Conservation (phyloP, 1,140 invertebrate genomes). For the Ceratosolen fusciceps region DNA sequence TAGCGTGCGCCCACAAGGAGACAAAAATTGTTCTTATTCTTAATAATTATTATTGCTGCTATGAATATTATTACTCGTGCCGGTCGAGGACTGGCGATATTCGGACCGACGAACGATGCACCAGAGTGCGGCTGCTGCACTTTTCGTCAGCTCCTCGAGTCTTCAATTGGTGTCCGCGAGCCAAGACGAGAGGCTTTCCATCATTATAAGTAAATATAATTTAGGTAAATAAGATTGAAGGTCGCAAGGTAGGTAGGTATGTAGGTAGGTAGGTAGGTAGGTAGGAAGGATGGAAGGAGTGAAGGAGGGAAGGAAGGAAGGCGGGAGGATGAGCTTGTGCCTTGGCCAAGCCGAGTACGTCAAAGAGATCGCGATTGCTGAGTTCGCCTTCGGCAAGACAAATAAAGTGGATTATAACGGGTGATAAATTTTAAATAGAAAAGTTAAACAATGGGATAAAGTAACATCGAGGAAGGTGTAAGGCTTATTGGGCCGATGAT, state of each 20-base stretch:
- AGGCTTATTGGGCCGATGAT: constrained; percentile 27
- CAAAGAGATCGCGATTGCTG: background rate
- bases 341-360: constrained; percentile 27
- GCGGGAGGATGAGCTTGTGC: constrained; percentile 15
- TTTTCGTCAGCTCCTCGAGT: background rate
- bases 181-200: constrained; percentile 10
- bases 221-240: background rate
- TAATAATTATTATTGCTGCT: too few relatives aligned
- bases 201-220: constrained; percentile 23
- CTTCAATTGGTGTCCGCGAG: background rate
- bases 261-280: too few relatives aligned
- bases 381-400: background rate
- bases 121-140: background rate
- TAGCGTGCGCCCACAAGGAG: too few relatives aligned
- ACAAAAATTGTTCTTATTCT: too few relatives aligned
- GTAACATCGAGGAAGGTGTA: background rate
- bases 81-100: too few relatives aligned
- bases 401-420: background rate
- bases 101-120: too few relatives aligned
- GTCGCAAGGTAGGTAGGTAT: too few relatives aligned
- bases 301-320: too few relatives aligned
- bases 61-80: too few relatives aligned
- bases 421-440: background rate
- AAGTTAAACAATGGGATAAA: background rate
- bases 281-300: too few relatives aligned